Evolutionary conservation across 2,888 invertebrate species (phyloP).

Genomic region (Parapristionchus giblindavisi): DNA sequence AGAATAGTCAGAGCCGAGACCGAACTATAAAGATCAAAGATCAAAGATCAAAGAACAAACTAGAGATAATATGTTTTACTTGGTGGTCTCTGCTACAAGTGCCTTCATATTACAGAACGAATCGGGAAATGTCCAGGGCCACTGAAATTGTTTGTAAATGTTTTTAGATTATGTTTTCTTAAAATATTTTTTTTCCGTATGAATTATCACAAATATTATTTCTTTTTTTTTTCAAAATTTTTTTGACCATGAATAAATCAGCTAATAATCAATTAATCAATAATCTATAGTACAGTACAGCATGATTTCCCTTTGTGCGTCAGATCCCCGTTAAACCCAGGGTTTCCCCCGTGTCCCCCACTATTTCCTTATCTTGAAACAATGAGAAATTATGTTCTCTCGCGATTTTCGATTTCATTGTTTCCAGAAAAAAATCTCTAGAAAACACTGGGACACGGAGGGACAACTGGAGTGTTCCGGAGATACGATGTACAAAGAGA

Average conservation of each 20-base stretch:
- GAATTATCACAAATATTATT: not conserved
- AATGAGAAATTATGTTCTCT: too few relatives aligned
- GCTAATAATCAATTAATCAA: too few relatives aligned
- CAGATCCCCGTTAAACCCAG: too few relatives aligned
- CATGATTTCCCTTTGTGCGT: too few relatives aligned
- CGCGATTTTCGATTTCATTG: not conserved
- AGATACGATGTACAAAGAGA: not conserved
- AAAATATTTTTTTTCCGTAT: not conserved
- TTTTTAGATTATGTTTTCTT: not conserved
- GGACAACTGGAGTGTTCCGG: too few relatives aligned
- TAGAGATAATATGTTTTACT: slow-evolving; percentile 35
- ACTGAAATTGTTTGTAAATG: slow-evolving; percentile 37
- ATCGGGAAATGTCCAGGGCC: slow-evolving; percentile 60
- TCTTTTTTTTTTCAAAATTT: not conserved
- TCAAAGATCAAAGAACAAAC: not conserved
- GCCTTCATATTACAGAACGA: slow-evolving; percentile 59
- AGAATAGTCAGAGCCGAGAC: slow-evolving; percentile 58
- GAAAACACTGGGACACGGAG: too few relatives aligned
- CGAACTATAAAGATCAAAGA: slow-evolving; percentile 45
- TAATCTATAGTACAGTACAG: too few relatives aligned
- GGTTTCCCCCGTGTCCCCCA: too few relatives aligned
- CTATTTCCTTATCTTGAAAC: too few relatives aligned
- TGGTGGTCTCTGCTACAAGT: slow-evolving; percentile 56
- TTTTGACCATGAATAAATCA: too few relatives aligned
- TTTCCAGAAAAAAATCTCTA: too few relatives aligned